Conservation (phyloP, 2,113 vertebrate genomes). For the Arenaria interpres region DNA sequence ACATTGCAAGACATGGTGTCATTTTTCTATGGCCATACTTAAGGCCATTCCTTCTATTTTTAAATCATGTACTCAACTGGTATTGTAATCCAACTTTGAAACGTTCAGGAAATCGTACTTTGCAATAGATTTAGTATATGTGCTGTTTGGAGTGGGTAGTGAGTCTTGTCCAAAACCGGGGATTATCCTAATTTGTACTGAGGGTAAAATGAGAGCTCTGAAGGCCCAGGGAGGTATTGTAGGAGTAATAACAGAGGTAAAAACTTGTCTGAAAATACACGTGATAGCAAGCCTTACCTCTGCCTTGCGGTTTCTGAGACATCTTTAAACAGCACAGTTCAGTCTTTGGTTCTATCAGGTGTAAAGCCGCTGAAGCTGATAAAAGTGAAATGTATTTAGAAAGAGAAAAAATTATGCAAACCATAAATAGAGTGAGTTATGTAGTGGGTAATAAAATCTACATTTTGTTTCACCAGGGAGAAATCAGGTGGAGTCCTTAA, state of each 20-base stretch:
- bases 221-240: neutral
- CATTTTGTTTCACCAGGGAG: slow-evolving; percentile 54
- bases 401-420: slow-evolving; percentile 59
- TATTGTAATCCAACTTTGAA: slow-evolving; percentile 26
- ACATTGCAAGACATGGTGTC: slow-evolving; percentile 38
- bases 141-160: neutral
- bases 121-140: slow-evolving; percentile 7
- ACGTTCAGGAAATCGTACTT: slow-evolving; percentile 15
- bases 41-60: slow-evolving; percentile 17
- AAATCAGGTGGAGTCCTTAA: slow-evolving; percentile 58
- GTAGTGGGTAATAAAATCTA: slow-evolving; percentile 58
- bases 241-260: neutral
- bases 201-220: slow-evolving; percentile 4
- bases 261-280: neutral
- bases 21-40: slow-evolving; percentile 26
- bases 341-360: neutral
- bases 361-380: slow-evolving; percentile 30
- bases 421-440: slow-evolving; percentile 52
- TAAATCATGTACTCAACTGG: neutral
- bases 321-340: neutral
- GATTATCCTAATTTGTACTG: slow-evolving; percentile 50
- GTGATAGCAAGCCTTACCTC: neutral
- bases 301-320: neutral
- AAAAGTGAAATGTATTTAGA: slow-evolving; percentile 38
- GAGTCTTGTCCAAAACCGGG: slow-evolving; percentile 16